A percentile compares a stretch with the other conserved stretches of the same genome.
phyloP scores from a whole-genome alignment of 2,888 invertebrate genomes.

The Papilio protenor region DNA sequence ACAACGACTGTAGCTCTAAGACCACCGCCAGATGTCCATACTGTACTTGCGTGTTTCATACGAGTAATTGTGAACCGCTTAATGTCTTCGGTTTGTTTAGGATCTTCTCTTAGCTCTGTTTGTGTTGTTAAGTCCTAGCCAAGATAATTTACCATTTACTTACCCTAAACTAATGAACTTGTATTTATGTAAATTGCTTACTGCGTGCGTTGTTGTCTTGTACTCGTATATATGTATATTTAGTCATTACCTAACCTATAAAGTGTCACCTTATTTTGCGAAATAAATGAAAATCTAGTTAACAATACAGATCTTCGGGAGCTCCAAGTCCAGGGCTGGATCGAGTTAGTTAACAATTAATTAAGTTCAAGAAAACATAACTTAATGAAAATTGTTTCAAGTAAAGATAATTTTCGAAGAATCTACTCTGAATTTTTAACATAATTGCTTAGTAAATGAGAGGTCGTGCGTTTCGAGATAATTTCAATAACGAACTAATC shows the following conservation, averaged over 20 bases:
- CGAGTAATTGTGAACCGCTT: background rate
- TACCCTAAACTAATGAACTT: constrained; percentile 10
- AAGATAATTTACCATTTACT: constrained; percentile 13
- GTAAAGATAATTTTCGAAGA: background rate
- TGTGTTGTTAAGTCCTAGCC: constrained; percentile 6
- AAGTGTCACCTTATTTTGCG: background rate
- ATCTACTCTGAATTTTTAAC: background rate
- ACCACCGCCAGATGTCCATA: background rate
- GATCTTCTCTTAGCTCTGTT: constrained; percentile 17
- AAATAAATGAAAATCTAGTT: background rate
- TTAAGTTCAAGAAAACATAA: background rate
- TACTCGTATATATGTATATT: background rate
- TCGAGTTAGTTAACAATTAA: no score
- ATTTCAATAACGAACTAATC: background rate
- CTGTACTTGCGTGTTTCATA: background rate
- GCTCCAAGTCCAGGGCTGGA: no score
- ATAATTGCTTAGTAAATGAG: background rate
- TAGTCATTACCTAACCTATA: background rate
- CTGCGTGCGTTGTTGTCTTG: background rate
- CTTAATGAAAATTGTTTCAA: background rate
- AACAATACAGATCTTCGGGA: background rate
- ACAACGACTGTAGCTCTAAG: no score
- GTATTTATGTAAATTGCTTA: background rate
- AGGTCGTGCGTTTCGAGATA: background rate
- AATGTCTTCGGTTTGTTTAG: constrained; percentile 12